phyloP scores from a whole-genome alignment of 1,140 invertebrate genomes.

The Hylaeus volcanicus region DNA sequence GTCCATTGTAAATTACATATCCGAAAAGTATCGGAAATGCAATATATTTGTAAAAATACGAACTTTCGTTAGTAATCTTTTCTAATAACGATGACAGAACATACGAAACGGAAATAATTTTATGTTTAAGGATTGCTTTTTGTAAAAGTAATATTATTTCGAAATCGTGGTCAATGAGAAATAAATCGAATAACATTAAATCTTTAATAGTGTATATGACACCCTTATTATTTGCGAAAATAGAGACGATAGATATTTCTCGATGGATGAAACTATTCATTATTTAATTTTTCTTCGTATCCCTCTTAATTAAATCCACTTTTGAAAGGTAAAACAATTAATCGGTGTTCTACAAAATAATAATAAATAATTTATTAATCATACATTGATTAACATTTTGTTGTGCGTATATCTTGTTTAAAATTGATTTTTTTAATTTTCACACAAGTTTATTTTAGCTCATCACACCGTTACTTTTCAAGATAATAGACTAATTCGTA shows the following conservation, averaged over 20 bases:
- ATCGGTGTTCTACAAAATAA: conserved; percentile 31
- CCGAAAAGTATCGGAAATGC: background rate
- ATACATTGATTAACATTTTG: background rate
- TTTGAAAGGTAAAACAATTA: conserved; percentile 2
- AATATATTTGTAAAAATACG: background rate
- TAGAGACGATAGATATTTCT: conserved; percentile 9
- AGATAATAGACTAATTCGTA: background rate
- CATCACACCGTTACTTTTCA: background rate
- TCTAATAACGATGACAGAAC: background rate
- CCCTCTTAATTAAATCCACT: conserved; percentile 40
- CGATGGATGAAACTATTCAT: conserved; percentile 10
- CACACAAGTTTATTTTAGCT: conserved; percentile 7
- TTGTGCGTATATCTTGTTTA: background rate
- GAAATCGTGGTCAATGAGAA: background rate
- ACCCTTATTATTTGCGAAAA: background rate
- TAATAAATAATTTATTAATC: background rate
- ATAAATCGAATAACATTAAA: background rate
- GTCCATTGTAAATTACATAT: conserved; percentile 16
- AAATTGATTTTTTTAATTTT: conserved; percentile 3
- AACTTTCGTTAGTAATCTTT: background rate
- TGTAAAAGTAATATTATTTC: background rate
- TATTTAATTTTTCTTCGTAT: conserved; percentile 25
- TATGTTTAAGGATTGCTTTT: background rate
- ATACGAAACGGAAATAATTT: background rate
- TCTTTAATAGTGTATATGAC: background rate